Base-by-base conservation (phyloP, 1,140 invertebrate genomes). In the Eueides isabella region DNA sequence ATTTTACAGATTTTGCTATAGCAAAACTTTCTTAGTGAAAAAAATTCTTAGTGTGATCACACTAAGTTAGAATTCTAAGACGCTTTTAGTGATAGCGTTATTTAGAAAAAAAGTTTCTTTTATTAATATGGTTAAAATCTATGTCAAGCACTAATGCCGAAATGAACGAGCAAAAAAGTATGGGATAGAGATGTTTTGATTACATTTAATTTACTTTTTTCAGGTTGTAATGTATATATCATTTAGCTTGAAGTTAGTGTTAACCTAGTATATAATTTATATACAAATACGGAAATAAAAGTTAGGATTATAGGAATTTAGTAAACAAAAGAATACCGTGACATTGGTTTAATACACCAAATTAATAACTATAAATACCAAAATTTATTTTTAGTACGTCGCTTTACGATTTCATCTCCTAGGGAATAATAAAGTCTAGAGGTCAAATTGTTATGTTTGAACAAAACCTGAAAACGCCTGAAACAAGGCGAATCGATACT, bases 401-500 rank as follows among this genome's bases (percentile, higher is more conserved):
- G 23, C 11, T 5, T 55, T 11, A 12, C 23, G 12, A 26, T 55
- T 2, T 55, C 12, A 55, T 23, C 67, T 61, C 6, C 33, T 16
- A n/a, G 5, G 31, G 14, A 31, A 48, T 61, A 30, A 61, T 61
- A 23, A 48, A 31, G 67, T 69, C 67, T 69, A 69, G 67, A 69
- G 30, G 67, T 74, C 44, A 67, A 76, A 83, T 87, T 44, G 68
- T 67, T 65, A 63, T 28, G 84, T 83, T 84, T 80, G 85, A 87
- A 85, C 82, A 84, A 85, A 80, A 81, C 77, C 74, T 74, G 69
- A 71, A 78, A 79, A 72, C 75, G 55, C 28, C 75, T 84, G 81
- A 85, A 86, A 86, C 84, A 80, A 82, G 79, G 77, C 85, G 84
- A 89, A 92, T 91, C 88, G 86, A 92, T 91, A 92, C 81, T 74